Evolutionary conservation across 2,888 invertebrate genomes (phyloP), one percentile per base, ranked within the genome.

Genomic region (Hemistola chrysoprasaria): DNA sequence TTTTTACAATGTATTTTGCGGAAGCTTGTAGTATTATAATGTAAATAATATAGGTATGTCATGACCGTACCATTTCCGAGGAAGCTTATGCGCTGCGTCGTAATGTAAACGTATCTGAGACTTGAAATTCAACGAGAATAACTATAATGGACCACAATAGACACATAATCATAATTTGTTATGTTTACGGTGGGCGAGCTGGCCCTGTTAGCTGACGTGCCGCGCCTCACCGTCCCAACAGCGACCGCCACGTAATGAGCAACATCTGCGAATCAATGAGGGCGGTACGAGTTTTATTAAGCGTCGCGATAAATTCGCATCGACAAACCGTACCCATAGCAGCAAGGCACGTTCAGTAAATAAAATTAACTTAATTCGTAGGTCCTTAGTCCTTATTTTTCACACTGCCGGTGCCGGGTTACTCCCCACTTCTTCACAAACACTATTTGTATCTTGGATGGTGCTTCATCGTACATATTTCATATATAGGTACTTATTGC

Each of bases 361-460:
- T 85, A 84, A 78, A 85, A 82, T 85, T 81, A 86, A 84, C 84
- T 85, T 81, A 86, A 84, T 85, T 83, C 76, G 74, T 64, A 67
- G 69, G 68, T 71, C 67, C 68, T 67, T 66, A 62, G 60, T 61
- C 56, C 62, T 55, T 60, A 3, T n/a, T n/a, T n/a, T n/a, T n/a
- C n/a, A n/a, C n/a, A n/a, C n/a, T 65, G 65, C 56, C 59, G 62
- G 56, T 62, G 61, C 59, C 25, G 60, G 66, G 59, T 55, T 59
- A 58, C 57, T 61, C 65, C 62, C 52, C 60, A 57, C 70, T 66
- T 70, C 70, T 70, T 60, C 63, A 68, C 77, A 83, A 86, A 85
- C 75, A 81, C 73, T 81, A 82, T 85, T 84, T 83, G 73, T 80
- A 77, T 81, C 72, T 72, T 52, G 50, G 56, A 57, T 41, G 63